Evolutionary conservation across 2,113 vertebrate species (phyloP).

Genomic region (Chunga burmeisteri): DNA sequence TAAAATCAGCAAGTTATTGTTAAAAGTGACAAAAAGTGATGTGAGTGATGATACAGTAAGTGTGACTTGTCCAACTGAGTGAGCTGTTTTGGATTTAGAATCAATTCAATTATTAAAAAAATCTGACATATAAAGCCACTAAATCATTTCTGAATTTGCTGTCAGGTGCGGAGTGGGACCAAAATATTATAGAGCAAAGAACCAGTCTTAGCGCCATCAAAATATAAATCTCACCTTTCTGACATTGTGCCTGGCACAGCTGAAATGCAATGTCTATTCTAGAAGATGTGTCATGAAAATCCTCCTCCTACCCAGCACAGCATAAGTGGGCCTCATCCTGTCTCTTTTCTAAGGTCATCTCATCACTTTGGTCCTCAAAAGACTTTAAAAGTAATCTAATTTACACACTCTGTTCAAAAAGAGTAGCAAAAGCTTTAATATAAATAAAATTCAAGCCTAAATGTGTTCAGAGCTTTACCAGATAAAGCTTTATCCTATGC

Average conservation of each 20-base stretch:
- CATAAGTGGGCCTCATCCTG: neutral
- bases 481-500: neutral
- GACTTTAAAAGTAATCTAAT: neutral
- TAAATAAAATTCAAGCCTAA: neutral
- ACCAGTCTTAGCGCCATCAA: neutral
- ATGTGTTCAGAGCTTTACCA: neutral
- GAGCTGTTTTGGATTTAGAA: slow-evolving; percentile 20
- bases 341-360: neutral
- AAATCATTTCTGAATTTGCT: slow-evolving; percentile 27
- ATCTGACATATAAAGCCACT: neutral
- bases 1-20: slow-evolving; percentile 62
- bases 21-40: slow-evolving; percentile 57
- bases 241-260: neutral
- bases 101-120: slow-evolving; percentile 18
- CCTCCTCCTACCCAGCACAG: neutral
- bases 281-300: neutral
- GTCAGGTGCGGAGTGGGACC: neutral
- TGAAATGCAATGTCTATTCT: neutral
- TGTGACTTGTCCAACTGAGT: slow-evolving; percentile 20
- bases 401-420: neutral
- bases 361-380: neutral
- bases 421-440: neutral
- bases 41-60: slow-evolving; percentile 2
- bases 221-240: neutral
- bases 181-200: neutral